These are phyloP conservation scores for Antennarius maculatus DNA, from an alignment of 2,797 vertebrate species.

Conservation along the genomic window DNA sequence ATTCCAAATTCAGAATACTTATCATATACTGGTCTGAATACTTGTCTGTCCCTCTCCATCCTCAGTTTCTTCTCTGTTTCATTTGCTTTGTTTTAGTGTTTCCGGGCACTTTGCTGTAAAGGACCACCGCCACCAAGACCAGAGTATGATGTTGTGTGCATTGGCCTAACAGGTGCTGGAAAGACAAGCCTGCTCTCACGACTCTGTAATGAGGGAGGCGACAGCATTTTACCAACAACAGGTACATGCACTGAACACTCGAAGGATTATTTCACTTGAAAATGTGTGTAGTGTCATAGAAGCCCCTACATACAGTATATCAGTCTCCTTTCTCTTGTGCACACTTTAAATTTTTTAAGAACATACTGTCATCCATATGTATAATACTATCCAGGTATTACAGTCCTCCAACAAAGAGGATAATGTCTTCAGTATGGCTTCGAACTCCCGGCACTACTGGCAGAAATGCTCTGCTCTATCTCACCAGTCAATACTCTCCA, in stretches of 20 bases:
- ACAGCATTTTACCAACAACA: conserved; percentile 92
- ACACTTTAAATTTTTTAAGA: conserved; percentile 14
- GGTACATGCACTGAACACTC: conserved; percentile 74
- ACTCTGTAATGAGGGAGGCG: conserved; percentile 91
- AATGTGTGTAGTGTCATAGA: conserved; percentile 6
- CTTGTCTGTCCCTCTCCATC: conserved; percentile 4
- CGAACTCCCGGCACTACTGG: conserved; percentile 25
- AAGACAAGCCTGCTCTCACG: conserved; percentile 94
- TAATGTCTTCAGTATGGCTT: conserved; percentile 33
- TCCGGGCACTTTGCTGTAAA: conserved; percentile 98
- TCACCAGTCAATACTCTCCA: conserved; percentile 38
- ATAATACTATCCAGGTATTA: conserved; percentile 36
- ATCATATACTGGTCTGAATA: not conserved
- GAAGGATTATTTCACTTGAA: not conserved
- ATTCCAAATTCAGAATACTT: not conserved
- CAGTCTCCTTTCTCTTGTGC: no score
- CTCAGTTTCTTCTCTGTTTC: conserved; percentile 12
- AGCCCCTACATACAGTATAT: conserved; percentile 3
- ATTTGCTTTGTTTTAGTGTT: conserved; percentile 86
- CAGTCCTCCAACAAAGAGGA: conserved; percentile 37
- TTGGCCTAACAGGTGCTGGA: conserved; percentile 95
- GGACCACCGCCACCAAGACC: conserved; percentile 92
- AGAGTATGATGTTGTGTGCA: conserved; percentile 98
- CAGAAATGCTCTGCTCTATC: conserved; percentile 40
- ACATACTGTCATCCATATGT: conserved; percentile 38